Base-by-base conservation (phyloP, 2,888 invertebrate genomes). In the Dryocosmus kuriphilus region DNA sequence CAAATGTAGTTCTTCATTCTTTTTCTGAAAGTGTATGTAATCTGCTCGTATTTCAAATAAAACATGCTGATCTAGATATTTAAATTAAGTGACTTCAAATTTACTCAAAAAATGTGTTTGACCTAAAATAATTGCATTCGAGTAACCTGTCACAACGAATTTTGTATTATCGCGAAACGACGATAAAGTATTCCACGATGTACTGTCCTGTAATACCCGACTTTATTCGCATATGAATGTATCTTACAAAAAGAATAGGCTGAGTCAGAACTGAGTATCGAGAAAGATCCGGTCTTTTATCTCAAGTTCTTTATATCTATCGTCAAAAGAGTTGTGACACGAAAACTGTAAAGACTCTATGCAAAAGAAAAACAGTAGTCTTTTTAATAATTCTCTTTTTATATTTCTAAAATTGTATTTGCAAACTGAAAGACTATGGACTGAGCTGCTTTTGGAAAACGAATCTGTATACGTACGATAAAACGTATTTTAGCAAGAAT, bases 81-180 rank as follows among this genome's bases (percentile, higher is more conserved):
- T 35, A 32, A 63, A 63, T 63, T 63, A 22, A 32, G 22, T 35
- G 6, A 63, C 38, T 63, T n/a, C 1, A 35, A 63, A 60, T 60
- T 60, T 27, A 60, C 14, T 14, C 57, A 16, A 16, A 27, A 60
- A 60, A 14, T 7, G 22, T 41, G 16, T 16, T 41, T 41, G 55
- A 22, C 55, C n/a, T 55, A 60, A 22, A 57, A 65, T 9, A 11
- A 22, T 65, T 6, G 0, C 81, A 81, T 83, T 83, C 80, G 86
- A 86, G 80, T 81, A 81, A 80, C 62, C 78, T 74, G 75, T 76
- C 77, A 62, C 74, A 78, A 77, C 79, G 78, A 79, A 78, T 80
- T 82, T 81, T 79, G 76, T 78, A 82, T 76, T 83, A 78, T 67
- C 60, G 57, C 22, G 41, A 41, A 65, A 65, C 8, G 35, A 27